Percentiles rank a stretch among this genome's conserved stretches.
Evolutionary conservation across 2,113 vertebrate genomes (phyloP).

Genomic region (Cervus canadensis): DNA sequence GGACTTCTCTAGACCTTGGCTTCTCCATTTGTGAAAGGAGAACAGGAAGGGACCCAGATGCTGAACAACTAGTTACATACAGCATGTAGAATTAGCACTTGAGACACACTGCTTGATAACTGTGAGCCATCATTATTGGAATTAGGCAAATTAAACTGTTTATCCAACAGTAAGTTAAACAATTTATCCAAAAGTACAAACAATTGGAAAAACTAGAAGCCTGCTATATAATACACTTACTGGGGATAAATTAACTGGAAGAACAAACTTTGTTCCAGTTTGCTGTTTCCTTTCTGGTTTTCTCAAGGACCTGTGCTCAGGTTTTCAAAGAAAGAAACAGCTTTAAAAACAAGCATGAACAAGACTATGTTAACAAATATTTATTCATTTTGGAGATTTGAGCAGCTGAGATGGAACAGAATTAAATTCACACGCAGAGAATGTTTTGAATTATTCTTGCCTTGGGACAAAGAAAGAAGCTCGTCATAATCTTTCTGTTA

Average conservation of each 20-base stretch:
- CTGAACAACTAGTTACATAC: background rate
- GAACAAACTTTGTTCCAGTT: background rate
- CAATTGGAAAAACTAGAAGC: background rate
- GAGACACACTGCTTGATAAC: background rate
- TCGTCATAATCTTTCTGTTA: background rate
- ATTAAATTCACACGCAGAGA: conserved; percentile 18
- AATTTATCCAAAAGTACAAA: background rate
- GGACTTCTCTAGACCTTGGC: background rate
- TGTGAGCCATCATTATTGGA: background rate
- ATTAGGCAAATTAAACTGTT: background rate
- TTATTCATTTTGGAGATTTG: background rate
- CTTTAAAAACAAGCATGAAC: background rate
- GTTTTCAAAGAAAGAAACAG: background rate
- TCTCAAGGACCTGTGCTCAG: background rate
- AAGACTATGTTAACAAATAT: background rate
- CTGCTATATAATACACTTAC: background rate
- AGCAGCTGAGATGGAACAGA: background rate
- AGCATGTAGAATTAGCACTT: background rate
- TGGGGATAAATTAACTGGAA: background rate
- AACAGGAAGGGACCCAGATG: background rate
- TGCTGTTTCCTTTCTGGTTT: background rate
- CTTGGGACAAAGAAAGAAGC: background rate
- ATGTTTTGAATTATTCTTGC: background rate
- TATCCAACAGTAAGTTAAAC: background rate
- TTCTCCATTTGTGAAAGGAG: background rate